Evolutionary conservation across 2,797 vertebrate genomes (phyloP).

Genomic region (Chrosomus eos): DNA sequence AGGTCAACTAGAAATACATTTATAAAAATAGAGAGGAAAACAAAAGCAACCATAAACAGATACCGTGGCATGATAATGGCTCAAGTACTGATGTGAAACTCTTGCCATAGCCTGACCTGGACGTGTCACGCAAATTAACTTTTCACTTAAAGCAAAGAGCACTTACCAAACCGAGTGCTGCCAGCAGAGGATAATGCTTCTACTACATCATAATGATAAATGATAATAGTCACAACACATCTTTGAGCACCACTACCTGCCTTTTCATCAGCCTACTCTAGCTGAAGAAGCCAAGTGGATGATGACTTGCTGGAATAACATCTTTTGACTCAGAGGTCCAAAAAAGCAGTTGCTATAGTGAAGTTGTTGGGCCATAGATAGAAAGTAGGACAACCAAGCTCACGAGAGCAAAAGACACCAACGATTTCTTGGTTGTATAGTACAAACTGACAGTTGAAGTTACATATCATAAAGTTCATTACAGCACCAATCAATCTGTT

Average conservation of each 20-base stretch:
- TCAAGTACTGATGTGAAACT: background rate
- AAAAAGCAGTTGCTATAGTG: constrained; percentile 2
- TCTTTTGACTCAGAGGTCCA: constrained; percentile 1
- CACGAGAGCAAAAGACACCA: background rate
- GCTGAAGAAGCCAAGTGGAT: constrained; percentile 6
- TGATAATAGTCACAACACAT: constrained; percentile 25
- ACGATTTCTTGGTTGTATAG: background rate
- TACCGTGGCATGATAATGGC: background rate
- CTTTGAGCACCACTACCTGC: constrained; percentile 9
- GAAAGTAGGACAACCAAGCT: constrained; percentile 20
- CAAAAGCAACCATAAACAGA: background rate
- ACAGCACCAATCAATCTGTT: constrained; percentile 2
- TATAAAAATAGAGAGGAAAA: background rate
- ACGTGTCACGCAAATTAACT: background rate
- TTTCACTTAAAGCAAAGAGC: constrained; percentile 27
- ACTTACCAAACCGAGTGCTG: constrained; percentile 10
- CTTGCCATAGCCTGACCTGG: background rate
- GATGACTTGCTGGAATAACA: constrained; percentile 17
- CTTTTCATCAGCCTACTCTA: constrained; percentile 16
- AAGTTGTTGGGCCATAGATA: constrained; percentile 1
- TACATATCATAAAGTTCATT: background rate
- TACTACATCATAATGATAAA: constrained; percentile 32
- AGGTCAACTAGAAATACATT: background rate
- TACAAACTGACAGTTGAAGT: constrained; percentile 1
- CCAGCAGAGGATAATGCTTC: constrained; percentile 25